These are phyloP conservation scores for Drosophila bunnanda DNA, from an alignment of 2,888 invertebrate species.

Conservation along the genomic window DNA sequence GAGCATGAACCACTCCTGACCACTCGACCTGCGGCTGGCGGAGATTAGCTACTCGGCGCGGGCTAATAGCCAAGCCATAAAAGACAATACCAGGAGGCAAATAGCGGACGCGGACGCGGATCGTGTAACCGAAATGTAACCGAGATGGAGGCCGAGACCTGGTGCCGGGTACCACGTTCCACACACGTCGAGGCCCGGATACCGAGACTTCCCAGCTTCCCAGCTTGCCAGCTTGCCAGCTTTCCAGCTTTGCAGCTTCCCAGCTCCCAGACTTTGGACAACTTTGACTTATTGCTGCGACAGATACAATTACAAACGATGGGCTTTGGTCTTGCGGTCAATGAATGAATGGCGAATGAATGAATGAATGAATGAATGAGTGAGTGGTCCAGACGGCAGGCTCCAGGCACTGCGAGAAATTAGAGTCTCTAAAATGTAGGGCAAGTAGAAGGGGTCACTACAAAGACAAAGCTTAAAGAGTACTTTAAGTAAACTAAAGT, in stretches of 20 bases:
- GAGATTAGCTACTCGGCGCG: conserved; percentile 58
- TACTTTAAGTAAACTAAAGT: neutral
- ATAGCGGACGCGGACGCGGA: conserved; percentile 40
- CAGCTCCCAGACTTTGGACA: conserved; percentile 43
- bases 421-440: too few species aligned
- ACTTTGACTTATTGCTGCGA: conserved; percentile 73
- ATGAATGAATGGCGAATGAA: conserved; percentile 51
- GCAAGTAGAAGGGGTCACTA: neutral
- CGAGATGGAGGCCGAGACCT: conserved; percentile 57
- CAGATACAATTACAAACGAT: conserved; percentile 77
- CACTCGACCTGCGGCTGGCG: conserved; percentile 33
- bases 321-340: conserved; percentile 62
- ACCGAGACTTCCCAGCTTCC: neutral
- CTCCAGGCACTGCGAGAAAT: neutral
- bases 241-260: too few species aligned
- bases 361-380: conserved; percentile 34
- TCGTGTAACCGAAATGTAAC: conserved; percentile 70
- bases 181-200: conserved; percentile 3
- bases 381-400: conserved; percentile 21
- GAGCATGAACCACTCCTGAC: conserved; percentile 23
- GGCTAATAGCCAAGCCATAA: conserved; percentile 72
- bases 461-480: neutral
- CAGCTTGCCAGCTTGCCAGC: too few species aligned
- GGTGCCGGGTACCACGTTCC: conserved; percentile 38
- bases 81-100: conserved; percentile 58